Evolutionary conservation across 2,888 invertebrate genomes (phyloP), one percentile per base, ranked within the genome.

Genomic region (Pseudococcus jackbeardsleyi): DNA sequence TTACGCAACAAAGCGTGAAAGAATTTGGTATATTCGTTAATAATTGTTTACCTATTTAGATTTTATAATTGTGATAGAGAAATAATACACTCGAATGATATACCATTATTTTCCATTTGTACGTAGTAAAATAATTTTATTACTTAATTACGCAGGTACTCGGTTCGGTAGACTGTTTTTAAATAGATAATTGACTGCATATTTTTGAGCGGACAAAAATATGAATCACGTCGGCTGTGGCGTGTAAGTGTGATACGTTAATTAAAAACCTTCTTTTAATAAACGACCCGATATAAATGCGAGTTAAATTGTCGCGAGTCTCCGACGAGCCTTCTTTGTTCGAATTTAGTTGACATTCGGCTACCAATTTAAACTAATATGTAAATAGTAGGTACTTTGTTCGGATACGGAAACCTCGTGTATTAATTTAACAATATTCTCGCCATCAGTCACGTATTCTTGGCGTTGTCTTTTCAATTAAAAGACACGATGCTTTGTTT

Each of bases 21-120:
- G 17, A 77, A 77, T 39, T 77, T n/a, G 77, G 17, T 77, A 77
- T n/a, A 77, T 42, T 77, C 77, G 77, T 77, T 77, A 77, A 77
- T 77, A 77, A 77, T 42, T 77, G 39, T 77, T 77, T 77, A 42
- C 77, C 77, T 77, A 77, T 77, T 77, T 77, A 39, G 26, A 17
- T 77, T n/a, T n/a, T 54, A 39, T 77, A 39, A 39, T 77, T 77
- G 77, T 39, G n/a, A 77, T 39, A 77, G 42, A 77, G n/a, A 54
- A 77, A 77, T 77, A 77, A 77, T 39, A 42, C 17, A 33, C 33
- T 15, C 26, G 77, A 77, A 42, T 42, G 68, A 26, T 68, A 68
- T 12, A 26, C 7, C 26, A 68, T 68, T 68, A 68, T 26, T 22
- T 68, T 68, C 5, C 26, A 68, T 68, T 68, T 26, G 22, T 1